A percentile compares a stretch with the other conserved stretches of the same genome.
These are phyloP conservation scores for Crioceris asparagi DNA, from an alignment of 2,888 invertebrate species.

Conservation along the genomic window DNA sequence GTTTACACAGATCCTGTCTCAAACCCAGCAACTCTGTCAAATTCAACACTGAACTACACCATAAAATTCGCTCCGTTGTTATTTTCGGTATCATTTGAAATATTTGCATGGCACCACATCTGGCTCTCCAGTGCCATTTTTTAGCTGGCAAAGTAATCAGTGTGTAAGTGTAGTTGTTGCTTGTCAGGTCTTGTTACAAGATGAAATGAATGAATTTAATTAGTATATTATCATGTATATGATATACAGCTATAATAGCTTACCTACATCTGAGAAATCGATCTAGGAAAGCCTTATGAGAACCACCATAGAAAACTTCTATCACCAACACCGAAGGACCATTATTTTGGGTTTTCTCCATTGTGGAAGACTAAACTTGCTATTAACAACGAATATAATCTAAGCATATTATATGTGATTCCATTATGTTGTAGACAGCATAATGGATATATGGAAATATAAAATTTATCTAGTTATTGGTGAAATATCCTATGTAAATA, in stretches of 20 bases:
- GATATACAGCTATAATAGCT: background rate
- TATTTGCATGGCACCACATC: conserved; percentile 55
- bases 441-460: no score
- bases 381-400: no score
- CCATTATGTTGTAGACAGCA: no score
- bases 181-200: conserved; percentile 9
- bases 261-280: conserved; percentile 24
- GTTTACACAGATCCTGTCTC: conserved; percentile 47
- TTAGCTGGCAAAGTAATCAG: conserved; percentile 52
- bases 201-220: conserved; percentile 3
- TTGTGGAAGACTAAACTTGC: no score
- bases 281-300: conserved; percentile 57
- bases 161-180: no score
- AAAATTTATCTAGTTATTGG: no score
- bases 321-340: conserved; percentile 40
- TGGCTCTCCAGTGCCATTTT: conserved; percentile 70
- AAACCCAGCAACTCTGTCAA: conserved; percentile 58
- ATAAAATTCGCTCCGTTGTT: conserved; percentile 45
- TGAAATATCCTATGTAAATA: no score
- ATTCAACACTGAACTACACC: conserved; percentile 59
- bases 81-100: conserved; percentile 47
- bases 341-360: background rate
- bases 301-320: conserved; percentile 64
- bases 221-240: no score
- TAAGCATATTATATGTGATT: no score